Evolutionary conservation across 2,797 vertebrate genomes (phyloP).

Genomic region (Xenentodon cancila): DNA sequence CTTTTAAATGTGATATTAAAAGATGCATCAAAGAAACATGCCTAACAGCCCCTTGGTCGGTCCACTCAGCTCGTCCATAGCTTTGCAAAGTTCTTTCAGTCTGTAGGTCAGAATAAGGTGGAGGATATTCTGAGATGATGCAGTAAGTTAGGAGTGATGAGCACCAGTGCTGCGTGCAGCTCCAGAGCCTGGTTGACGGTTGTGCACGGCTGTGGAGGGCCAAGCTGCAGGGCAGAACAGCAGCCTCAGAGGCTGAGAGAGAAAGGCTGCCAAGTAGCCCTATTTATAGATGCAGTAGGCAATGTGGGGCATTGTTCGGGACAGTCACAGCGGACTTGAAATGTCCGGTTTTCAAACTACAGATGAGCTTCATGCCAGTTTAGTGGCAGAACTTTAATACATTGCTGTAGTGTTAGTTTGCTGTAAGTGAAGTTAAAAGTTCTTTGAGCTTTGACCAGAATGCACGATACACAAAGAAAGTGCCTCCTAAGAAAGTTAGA

Average conservation of each 20-base stretch:
- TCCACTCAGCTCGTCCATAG: too few species aligned
- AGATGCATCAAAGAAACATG: too few species aligned
- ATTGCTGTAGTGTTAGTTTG: conserved; percentile 4
- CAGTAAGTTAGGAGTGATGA: conserved; percentile 52
- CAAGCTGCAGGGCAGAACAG: conserved; percentile 46
- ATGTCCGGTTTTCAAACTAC: conserved; percentile 32
- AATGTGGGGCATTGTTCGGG: conserved; percentile 66
- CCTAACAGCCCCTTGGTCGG: too few species aligned
- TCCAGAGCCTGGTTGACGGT: conserved; percentile 37
- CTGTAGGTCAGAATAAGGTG: conserved; percentile 40
- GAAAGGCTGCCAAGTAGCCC: conserved; percentile 51
- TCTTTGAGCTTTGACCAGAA: conserved; percentile 22
- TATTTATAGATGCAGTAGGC: conserved; percentile 64
- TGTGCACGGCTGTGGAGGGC: conserved; percentile 44
- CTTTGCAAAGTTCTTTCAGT: conserved; percentile 37
- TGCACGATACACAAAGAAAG: conserved; percentile 5
- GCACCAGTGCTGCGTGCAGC: conserved; percentile 52
- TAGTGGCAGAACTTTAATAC: not conserved
- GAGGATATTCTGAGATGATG: conserved; percentile 39
- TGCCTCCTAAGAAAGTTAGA: conserved; percentile 5
- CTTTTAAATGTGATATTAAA: too few species aligned
- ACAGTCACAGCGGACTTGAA: conserved; percentile 28
- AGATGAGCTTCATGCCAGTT: not conserved
- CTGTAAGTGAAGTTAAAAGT: not conserved
- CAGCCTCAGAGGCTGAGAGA: conserved; percentile 38